Evolutionary conservation across 2,113 vertebrate genomes (phyloP).

Genomic region (Alexandromys fortis): DNA sequence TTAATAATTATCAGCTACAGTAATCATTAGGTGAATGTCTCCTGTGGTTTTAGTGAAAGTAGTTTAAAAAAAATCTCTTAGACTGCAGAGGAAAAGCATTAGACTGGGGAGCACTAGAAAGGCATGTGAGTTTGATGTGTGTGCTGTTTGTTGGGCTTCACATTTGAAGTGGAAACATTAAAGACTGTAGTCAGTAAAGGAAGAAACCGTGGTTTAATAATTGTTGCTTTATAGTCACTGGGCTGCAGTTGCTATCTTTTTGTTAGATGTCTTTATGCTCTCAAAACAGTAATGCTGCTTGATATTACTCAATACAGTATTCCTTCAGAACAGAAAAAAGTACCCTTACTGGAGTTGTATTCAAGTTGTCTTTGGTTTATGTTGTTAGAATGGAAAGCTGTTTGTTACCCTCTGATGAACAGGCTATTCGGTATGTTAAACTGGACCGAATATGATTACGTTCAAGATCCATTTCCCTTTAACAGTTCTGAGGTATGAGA

Average conservation of each 20-base stretch:
- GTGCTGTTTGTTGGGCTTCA: neutral
- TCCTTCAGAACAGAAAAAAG: constrained; percentile 24
- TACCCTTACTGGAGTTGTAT: neutral
- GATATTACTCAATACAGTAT: constrained; percentile 5
- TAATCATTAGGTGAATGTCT: neutral
- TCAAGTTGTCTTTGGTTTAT: constrained; percentile 11
- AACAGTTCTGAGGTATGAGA: neutral
- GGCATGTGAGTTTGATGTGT: neutral
- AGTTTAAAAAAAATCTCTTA: neutral
- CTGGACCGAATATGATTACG: neutral
- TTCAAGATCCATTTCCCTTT: constrained; percentile 28
- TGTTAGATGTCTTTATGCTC: constrained; percentile 5
- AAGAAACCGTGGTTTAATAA: neutral
- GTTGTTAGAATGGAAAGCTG: constrained; percentile 32
- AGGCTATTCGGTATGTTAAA: constrained; percentile 24
- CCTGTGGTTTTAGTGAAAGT: constrained; percentile 42
- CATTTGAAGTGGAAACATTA: constrained; percentile 9
- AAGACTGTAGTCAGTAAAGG: neutral
- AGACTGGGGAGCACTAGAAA: neutral
- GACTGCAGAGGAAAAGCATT: neutral
- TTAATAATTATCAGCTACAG: neutral
- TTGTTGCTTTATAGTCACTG: neutral
- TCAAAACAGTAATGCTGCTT: neutral
- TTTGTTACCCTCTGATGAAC: constrained; percentile 29
- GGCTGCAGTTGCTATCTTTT: neutral